Conservation (phyloP, 2,113 vertebrate species). For the Balaeniceps rex region DNA sequence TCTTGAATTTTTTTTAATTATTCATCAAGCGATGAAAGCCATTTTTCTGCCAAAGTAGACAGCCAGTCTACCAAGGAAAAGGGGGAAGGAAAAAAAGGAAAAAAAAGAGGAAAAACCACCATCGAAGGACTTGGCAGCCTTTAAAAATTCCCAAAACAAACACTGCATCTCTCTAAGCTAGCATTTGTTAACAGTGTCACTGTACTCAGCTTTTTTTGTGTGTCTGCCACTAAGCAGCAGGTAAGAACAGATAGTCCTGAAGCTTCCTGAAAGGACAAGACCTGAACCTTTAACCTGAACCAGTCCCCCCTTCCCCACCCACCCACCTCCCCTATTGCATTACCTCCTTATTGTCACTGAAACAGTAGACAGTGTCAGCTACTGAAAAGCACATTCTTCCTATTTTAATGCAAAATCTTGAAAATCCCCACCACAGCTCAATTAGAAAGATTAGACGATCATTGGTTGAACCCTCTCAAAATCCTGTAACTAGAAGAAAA, state of each 20-base stretch:
- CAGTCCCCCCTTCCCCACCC: not conserved
- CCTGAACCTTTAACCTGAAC: not conserved
- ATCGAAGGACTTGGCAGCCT: not conserved
- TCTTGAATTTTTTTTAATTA: not conserved
- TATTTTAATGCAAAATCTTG: not conserved
- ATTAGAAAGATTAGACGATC: not conserved
- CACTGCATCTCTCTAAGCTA: not conserved
- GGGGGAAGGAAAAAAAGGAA: not conserved
- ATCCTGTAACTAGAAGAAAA: not conserved
- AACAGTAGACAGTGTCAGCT: not conserved
- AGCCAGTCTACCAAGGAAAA: not conserved
- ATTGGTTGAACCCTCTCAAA: not conserved
- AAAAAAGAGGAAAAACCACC: not conserved
- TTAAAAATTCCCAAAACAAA: slow-evolving; percentile 18
- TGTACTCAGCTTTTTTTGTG: not conserved
- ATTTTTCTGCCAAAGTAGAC: not conserved
- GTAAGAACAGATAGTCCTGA: not conserved
- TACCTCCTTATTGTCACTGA: not conserved
- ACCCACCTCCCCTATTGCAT: not conserved
- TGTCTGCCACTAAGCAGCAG: not conserved
- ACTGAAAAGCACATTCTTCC: slow-evolving; percentile 6
- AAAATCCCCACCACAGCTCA: not conserved
- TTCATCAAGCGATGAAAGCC: not conserved
- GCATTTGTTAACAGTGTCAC: not conserved
- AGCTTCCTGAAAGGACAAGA: not conserved